Conservation (phyloP, 2,797 vertebrate genomes). For the Sebastolobus altivelis region DNA sequence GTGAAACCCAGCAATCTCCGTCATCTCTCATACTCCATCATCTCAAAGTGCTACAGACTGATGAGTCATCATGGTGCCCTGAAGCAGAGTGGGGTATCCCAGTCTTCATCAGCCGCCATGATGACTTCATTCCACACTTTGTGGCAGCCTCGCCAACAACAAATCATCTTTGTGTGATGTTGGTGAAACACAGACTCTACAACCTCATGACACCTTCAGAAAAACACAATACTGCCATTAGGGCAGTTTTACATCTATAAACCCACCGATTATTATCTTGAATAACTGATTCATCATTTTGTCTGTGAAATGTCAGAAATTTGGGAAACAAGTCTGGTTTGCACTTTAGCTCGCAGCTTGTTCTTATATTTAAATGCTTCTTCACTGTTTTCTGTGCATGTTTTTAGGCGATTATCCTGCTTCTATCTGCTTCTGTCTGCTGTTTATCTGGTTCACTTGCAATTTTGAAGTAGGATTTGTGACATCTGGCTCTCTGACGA, state of each 20-base stretch:
- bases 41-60: slow-evolving; percentile 30
- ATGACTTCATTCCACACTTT: slow-evolving; percentile 21
- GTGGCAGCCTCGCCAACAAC: slow-evolving; percentile 10
- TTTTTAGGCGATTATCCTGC: neutral
- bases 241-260: neutral
- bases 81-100: slow-evolving; percentile 47
- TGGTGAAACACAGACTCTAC: slow-evolving; percentile 9
- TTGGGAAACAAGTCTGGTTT: neutral
- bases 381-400: neutral
- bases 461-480: neutral
- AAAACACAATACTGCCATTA: slow-evolving; percentile 1
- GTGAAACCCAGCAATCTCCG: neutral
- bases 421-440: rapidly evolving
- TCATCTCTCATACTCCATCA: slow-evolving; percentile 38
- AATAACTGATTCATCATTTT: neutral
- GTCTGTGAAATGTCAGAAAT: neutral
- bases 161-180: slow-evolving; percentile 37
- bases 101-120: slow-evolving; percentile 8
- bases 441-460: neutral
- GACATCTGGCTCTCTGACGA: neutral
- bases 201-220: neutral
- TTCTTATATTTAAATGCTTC: neutral
- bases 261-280: neutral
- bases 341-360: neutral
- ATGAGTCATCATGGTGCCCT: slow-evolving; percentile 57